phyloP scores from a whole-genome alignment of 2,797 vertebrate species.

The Bufotes viridis region DNA sequence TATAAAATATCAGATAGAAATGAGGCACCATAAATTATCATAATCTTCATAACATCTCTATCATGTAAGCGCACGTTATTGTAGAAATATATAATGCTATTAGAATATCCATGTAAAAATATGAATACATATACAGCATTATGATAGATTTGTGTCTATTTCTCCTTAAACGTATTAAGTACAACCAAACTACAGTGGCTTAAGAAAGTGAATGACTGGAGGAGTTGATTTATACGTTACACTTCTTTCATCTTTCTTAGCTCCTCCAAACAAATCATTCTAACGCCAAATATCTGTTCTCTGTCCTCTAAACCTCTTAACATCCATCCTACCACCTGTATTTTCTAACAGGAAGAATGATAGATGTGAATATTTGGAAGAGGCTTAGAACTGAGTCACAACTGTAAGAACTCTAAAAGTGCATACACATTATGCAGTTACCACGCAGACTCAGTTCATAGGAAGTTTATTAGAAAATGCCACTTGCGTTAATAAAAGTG shows the following conservation, averaged over 20 bases:
- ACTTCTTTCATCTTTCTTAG: conserved; percentile 17
- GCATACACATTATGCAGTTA: neutral
- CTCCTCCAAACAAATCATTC: conserved; percentile 26
- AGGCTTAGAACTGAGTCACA: neutral
- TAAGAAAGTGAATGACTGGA: conserved; percentile 12
- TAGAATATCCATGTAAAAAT: neutral
- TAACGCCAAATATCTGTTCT: conserved; percentile 26
- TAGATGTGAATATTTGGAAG: conserved; percentile 14
- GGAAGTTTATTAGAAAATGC: neutral
- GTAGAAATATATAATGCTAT: neutral
- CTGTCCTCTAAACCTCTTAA: conserved; percentile 23
- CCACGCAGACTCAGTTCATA: neutral
- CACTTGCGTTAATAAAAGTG: neutral
- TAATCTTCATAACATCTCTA: neutral
- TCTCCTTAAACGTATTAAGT: conserved; percentile 7
- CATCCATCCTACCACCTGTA: conserved; percentile 15
- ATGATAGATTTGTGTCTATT: neutral
- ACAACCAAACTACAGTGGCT: conserved; percentile 17
- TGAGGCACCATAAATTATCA: neutral
- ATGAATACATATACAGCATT: neutral
- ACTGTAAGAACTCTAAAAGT: neutral
- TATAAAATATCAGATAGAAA: too few species aligned
- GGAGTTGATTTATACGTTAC: conserved; percentile 3
- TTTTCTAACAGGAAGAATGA: conserved; percentile 19
- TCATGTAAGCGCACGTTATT: neutral